A percentile compares a stretch with the other conserved stretches of the same genome.
Evolutionary conservation across 2,797 vertebrate species (phyloP).

Genomic region (Trichosurus vulpecula): DNA sequence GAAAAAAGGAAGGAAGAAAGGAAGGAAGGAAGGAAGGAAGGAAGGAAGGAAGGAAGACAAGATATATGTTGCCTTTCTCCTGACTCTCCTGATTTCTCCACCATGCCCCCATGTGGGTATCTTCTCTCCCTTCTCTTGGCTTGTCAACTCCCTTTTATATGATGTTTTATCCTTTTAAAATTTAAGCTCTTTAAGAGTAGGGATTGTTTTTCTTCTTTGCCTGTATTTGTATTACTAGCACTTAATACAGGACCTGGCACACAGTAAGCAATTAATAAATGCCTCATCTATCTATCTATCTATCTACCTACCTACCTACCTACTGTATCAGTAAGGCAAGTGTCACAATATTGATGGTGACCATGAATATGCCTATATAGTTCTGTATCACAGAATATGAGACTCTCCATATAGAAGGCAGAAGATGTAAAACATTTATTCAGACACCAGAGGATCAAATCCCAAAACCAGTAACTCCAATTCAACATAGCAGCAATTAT

Average conservation of each 20-base stretch:
- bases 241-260: not conserved
- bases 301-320: too few relatives aligned
- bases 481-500: too few relatives aligned
- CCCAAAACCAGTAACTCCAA: too few relatives aligned
- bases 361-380: too few relatives aligned
- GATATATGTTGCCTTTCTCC: not conserved
- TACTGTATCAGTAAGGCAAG: too few relatives aligned
- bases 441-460: too few relatives aligned
- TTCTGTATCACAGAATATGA: too few relatives aligned
- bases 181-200: not conserved
- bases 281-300: not conserved
- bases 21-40: too few relatives aligned
- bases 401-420: too few relatives aligned
- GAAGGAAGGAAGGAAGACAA: too few relatives aligned
- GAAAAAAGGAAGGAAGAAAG: not conserved
- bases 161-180: not conserved
- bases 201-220: not conserved
- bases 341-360: too few relatives aligned
- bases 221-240: not conserved
- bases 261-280: not conserved
- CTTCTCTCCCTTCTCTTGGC: not conserved
- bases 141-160: not conserved
- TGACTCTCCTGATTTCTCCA: not conserved
- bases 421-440: too few relatives aligned
- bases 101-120: not conserved